Evolutionary conservation across 2,113 vertebrate species (phyloP).

Genomic region (Synchiropus splendidus): DNA sequence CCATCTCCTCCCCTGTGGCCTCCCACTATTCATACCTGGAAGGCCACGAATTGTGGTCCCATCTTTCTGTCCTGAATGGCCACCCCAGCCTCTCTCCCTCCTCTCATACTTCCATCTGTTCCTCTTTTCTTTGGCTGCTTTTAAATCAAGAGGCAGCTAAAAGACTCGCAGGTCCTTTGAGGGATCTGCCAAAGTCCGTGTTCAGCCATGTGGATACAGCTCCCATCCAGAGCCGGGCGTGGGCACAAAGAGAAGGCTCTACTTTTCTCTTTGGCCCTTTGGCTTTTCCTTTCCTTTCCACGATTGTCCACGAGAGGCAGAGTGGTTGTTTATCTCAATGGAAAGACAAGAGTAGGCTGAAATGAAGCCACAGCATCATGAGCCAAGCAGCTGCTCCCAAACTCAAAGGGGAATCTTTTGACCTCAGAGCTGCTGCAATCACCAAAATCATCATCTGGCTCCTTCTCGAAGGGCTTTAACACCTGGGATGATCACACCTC

Average conservation of each 20-base stretch:
- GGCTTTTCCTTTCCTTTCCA: constrained; percentile 39
- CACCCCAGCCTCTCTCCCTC: constrained; percentile 8
- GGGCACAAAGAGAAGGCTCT: constrained; percentile 53
- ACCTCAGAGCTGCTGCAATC: constrained; percentile 40
- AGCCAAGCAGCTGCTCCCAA: constrained; percentile 27
- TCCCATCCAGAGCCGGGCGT: constrained; percentile 46
- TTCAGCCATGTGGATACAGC: constrained; percentile 53
- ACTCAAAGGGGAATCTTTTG: constrained; percentile 7
- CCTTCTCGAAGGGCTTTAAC: constrained; percentile 48
- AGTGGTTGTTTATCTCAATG: too few relatives aligned
- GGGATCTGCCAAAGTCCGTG: constrained; percentile 48
- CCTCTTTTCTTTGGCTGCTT: constrained; percentile 45
- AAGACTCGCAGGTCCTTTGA: constrained; percentile 49
- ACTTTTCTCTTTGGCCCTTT: constrained; percentile 40
- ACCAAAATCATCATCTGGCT: constrained; percentile 44
- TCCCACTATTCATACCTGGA: constrained; percentile 49
- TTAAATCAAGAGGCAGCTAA: constrained; percentile 49
- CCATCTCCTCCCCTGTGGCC: constrained; percentile 8
- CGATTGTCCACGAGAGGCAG: too few relatives aligned
- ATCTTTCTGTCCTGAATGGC: constrained; percentile 42
- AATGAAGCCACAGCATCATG: constrained; percentile 14
- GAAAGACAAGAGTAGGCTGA: constrained; percentile 1
- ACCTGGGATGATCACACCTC: constrained; percentile 48
- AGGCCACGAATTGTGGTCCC: constrained; percentile 38
- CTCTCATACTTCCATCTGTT: constrained; percentile 53